Conservation (phyloP, 2,797 vertebrate species). For the Pipistrellus pygmaeus region DNA sequence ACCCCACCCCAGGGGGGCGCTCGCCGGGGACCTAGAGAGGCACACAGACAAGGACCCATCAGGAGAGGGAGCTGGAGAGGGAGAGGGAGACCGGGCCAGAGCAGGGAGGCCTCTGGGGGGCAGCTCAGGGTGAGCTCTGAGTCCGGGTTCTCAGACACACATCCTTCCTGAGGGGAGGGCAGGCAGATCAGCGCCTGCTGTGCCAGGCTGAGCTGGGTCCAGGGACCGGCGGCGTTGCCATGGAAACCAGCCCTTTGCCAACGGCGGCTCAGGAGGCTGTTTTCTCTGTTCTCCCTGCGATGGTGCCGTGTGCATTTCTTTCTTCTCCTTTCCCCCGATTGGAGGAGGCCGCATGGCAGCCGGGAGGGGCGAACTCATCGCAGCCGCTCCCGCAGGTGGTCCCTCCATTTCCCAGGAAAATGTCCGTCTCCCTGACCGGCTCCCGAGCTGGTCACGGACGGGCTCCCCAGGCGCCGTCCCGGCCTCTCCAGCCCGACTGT, state of each 20-base stretch:
- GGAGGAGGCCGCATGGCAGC: background rate
- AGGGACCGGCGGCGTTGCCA: conserved; percentile 26
- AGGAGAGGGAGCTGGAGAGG: background rate
- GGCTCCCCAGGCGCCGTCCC: rapidly evolving
- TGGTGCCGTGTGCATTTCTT: background rate
- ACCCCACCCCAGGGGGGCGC: background rate
- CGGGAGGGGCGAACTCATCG: background rate
- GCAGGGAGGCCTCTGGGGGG: background rate
- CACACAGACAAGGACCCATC: background rate
- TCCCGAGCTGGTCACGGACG: background rate
- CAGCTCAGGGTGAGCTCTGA: background rate
- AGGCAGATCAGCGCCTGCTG: background rate
- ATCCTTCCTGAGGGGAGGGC: background rate
- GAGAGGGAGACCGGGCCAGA: background rate
- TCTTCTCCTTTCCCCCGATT: background rate
- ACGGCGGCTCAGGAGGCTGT: background rate
- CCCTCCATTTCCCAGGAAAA: background rate
- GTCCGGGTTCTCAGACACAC: background rate
- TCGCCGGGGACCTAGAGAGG: background rate
- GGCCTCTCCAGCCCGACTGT: rapidly evolving
- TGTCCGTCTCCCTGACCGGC: background rate
- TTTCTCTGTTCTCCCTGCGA: background rate
- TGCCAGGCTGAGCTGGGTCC: background rate
- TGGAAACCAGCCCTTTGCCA: conserved; percentile 53
- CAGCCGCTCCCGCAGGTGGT: background rate